A percentile compares a stretch with the other conserved stretches of the same genome.
Evolutionary conservation across 1,140 invertebrate species (phyloP).

Genomic region (Dendroctonus ponderosae): DNA sequence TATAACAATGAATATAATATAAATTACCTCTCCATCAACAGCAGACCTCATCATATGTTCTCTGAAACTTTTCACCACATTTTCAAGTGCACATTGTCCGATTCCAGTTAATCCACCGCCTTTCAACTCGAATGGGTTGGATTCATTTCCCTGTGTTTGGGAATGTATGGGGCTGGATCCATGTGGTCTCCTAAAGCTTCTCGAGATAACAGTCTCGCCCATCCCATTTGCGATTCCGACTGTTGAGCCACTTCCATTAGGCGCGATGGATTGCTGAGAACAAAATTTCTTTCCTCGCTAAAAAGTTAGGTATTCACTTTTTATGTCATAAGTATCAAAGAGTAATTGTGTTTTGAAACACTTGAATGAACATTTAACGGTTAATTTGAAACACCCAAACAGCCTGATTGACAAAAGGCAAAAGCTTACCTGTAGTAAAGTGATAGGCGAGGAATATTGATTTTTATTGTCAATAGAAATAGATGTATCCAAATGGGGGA

Average conservation of each 20-base stretch:
- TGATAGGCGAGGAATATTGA: neutral
- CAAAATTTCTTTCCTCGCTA: neutral
- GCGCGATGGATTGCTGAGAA: neutral
- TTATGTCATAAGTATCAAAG: no score
- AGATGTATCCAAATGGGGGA: neutral
- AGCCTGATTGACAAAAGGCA: no score
- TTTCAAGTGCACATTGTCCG: slow-evolving; percentile 31
- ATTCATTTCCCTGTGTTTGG: neutral
- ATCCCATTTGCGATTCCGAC: neutral
- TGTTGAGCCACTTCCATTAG: neutral
- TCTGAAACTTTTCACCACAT: slow-evolving; percentile 34
- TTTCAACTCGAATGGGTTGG: slow-evolving; percentile 36
- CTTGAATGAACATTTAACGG: no score
- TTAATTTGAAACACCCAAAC: no score
- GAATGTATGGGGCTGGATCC: neutral
- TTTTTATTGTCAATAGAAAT: neutral
- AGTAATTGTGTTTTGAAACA: no score
- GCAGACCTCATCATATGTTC: slow-evolving; percentile 25
- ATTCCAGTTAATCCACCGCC: slow-evolving; percentile 34
- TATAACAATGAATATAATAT: no score
- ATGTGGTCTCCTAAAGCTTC: neutral
- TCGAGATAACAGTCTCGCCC: no score
- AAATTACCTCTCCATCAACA: slow-evolving; percentile 19
- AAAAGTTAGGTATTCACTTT: neutral
- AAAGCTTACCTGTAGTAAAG: no score